A percentile compares a stretch with the other conserved stretches of the same genome.
These are phyloP conservation scores for Geophilus truncorum DNA, from an alignment of 2,888 invertebrate genomes.

Conservation along the genomic window DNA sequence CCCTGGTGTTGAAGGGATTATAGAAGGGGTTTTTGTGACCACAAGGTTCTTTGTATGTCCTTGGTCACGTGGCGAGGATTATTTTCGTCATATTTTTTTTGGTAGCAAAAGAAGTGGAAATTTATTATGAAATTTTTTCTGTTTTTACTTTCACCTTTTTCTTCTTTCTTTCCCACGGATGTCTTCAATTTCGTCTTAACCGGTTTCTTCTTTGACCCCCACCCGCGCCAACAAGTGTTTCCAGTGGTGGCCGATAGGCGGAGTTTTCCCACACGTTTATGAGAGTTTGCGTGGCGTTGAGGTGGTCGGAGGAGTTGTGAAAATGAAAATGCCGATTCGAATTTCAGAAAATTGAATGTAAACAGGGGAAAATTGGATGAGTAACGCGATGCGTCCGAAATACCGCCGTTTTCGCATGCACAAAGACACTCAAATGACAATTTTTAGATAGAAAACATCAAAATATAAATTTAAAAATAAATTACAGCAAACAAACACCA, in stretches of 20 bases:
- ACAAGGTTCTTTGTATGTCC: neutral
- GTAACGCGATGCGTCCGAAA: too few species aligned
- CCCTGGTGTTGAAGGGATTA: neutral
- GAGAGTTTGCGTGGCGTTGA: too few species aligned
- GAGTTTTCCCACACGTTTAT: constrained; percentile 29
- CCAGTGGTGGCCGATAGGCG: neutral
- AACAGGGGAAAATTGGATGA: too few species aligned
- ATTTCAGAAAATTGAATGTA: neutral
- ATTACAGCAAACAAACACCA: too few species aligned
- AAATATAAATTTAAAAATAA: too few species aligned
- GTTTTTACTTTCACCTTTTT: neutral
- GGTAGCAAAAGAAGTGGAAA: neutral
- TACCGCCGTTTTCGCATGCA: too few species aligned
- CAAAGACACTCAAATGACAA: too few species aligned
- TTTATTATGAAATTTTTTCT: neutral
- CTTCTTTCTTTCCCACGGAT: neutral
- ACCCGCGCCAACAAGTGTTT: neutral
- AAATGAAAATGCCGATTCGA: neutral
- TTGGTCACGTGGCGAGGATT: neutral
- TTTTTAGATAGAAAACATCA: too few species aligned
- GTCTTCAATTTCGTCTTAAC: neutral
- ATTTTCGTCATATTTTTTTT: neutral
- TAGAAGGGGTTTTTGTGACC: neutral
- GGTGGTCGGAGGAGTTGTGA: neutral
- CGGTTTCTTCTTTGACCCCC: constrained; percentile 23